Conservation (phyloP, 2,888 invertebrate genomes). For the Malthinus seriepunctatus region DNA sequence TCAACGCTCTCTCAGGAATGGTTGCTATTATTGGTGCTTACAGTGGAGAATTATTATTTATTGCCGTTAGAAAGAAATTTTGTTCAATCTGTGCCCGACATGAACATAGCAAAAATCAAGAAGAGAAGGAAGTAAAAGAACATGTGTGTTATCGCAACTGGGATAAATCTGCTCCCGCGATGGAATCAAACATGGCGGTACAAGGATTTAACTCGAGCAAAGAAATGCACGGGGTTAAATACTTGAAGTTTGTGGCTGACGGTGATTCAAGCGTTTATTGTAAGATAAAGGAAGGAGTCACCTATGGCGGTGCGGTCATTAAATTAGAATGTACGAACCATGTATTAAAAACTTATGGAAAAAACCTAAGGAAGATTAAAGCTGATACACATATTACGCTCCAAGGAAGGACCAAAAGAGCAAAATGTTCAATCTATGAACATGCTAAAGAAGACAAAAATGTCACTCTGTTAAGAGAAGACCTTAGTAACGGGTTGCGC, state of each 20-base stretch:
- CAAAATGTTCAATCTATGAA: conserved; percentile 30
- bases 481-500: conserved; percentile 4
- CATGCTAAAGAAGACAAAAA: conserved; percentile 22
- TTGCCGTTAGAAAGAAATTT: conserved; percentile 33
- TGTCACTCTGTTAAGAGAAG: conserved; percentile 17
- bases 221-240: conserved; percentile 25
- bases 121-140: conserved; percentile 1
- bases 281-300: conserved; percentile 27
- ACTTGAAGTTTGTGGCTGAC: conserved; percentile 28
- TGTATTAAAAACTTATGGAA: conserved; percentile 30
- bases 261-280: too few species aligned
- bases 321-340: conserved; percentile 27
- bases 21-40: conserved; percentile 28
- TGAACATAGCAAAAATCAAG: neutral
- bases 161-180: conserved; percentile 22
- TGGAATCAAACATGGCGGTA: conserved; percentile 31
- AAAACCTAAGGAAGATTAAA: conserved; percentile 14
- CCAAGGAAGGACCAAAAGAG: conserved; percentile 16
- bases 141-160: conserved; percentile 34
- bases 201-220: conserved; percentile 29
- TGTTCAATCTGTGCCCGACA: conserved; percentile 28
- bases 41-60: conserved; percentile 27
- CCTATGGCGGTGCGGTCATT: conserved; percentile 29
- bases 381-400: conserved; percentile 21
- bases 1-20: conserved; percentile 33